Evolutionary conservation across 2,113 vertebrate genomes (phyloP), one percentile per base, ranked within the genome.

Genomic region (Ammodytes dubius): DNA sequence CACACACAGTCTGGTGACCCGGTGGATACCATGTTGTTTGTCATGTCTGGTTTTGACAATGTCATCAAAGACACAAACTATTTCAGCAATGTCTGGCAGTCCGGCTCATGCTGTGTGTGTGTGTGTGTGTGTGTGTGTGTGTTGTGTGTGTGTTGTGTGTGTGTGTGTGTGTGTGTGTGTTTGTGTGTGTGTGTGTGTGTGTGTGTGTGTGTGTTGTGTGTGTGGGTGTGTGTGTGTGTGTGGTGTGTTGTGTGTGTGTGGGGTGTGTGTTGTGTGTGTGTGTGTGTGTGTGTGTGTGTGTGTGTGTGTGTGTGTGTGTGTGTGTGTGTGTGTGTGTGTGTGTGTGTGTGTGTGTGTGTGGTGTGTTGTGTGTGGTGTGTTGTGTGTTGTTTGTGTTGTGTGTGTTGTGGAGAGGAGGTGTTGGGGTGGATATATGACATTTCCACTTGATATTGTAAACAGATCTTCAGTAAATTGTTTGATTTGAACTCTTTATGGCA

Each of bases 41-140:
- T 66, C 67, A 67, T 73, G 77, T 88, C 78, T 84, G 80, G 37
- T 57, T 78, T 69, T 71, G 72, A 81, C 66, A 80, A 72, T 45
- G 49, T 75, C 75, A 79, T 83, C 58, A 71, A 74, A 57, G 61
- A 57, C 40, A 59, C 15, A 65, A 70, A 50, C 17, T 35, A 9
- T 76, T 27, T 37, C 17, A 57, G 10, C 12, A 39, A 40, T 56
- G 63, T 88, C 53, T 88, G 61, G 10, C 54, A 59, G 35, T 53
- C 73, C 70, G 63, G 39, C 45, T 37, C 19, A 63, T 39, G 15
- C 12, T 56, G n/a, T 56, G n/a, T 61, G 45, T 68, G 64, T 61
- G 35, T 58, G 42, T 82, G 69, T 60, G 57, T 65, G 68, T 56
- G 47, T 70, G 73, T 74, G 66, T 45, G 58, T 61, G 49, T 58